Evolutionary conservation across 2,888 invertebrate genomes (phyloP).

Genomic region (Agonum fuliginosum): DNA sequence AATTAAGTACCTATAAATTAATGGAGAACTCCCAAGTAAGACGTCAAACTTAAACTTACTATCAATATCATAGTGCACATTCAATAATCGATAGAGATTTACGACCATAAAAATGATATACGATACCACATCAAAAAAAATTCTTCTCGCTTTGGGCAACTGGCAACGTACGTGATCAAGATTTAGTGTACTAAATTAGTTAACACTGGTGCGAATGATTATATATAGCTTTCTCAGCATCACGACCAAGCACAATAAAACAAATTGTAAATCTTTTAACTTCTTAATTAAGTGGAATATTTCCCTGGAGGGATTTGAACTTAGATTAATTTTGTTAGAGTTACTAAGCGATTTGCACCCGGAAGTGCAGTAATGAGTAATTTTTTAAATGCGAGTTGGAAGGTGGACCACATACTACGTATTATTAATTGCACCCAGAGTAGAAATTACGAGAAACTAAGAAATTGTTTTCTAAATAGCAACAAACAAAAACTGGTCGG

Average conservation of each 20-base stretch:
- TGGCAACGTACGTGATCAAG: slow-evolving; percentile 19
- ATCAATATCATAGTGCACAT: neutral
- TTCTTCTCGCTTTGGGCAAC: slow-evolving; percentile 26
- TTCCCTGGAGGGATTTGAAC: neutral
- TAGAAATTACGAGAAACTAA: no score
- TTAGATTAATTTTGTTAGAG: slow-evolving; percentile 7
- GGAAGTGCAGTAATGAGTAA: slow-evolving; percentile 1
- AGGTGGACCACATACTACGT: neutral
- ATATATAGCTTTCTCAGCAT: slow-evolving; percentile 32
- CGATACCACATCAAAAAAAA: slow-evolving; percentile 19
- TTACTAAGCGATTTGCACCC: slow-evolving; percentile 18
- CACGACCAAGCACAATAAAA: slow-evolving; percentile 13
- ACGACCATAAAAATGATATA: slow-evolving; percentile 24
- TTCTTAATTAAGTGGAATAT: neutral
- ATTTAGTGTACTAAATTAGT: slow-evolving; percentile 37
- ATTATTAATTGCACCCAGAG: neutral
- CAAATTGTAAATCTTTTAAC: neutral
- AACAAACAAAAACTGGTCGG: no score
- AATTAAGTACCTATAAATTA: no score
- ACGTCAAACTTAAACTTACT: slow-evolving; percentile 10
- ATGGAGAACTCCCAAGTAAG: slow-evolving; percentile 5
- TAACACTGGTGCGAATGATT: slow-evolving; percentile 21
- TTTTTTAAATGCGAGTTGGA: neutral
- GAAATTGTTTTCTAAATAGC: no score
- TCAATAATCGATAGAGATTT: slow-evolving; percentile 7